These are phyloP conservation scores for Anthoscopus minutus DNA, from an alignment of 2,113 vertebrate species.

Conservation along the genomic window DNA sequence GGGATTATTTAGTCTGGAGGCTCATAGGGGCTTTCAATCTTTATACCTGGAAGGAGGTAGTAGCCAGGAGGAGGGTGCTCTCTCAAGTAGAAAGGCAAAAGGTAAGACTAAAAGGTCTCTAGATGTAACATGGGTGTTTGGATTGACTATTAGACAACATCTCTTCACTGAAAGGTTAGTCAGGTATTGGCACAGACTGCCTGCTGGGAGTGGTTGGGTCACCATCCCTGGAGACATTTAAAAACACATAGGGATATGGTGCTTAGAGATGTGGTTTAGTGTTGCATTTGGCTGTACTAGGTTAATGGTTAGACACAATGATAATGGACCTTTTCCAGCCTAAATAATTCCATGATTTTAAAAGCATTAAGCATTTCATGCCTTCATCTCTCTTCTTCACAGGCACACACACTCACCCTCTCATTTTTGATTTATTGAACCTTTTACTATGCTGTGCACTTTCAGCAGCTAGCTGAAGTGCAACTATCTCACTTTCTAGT, in stretches of 20 bases:
- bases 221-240: background rate
- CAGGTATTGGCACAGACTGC: background rate
- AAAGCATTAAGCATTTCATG: background rate
- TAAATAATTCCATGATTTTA: background rate
- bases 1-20: background rate
- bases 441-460: background rate
- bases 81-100: background rate
- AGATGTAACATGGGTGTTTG: background rate
- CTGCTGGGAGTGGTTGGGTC: background rate
- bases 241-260: background rate
- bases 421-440: background rate
- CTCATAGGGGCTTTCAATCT: rapidly evolving
- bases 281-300: background rate
- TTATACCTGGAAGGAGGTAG: background rate
- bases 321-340: background rate
- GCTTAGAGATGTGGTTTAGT: background rate
- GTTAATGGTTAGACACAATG: background rate
- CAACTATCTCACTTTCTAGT: background rate
- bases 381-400: background rate
- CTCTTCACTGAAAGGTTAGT: background rate
- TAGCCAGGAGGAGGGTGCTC: background rate
- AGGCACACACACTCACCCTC: too few species aligned
- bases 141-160: background rate
- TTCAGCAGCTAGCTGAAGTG: background rate
- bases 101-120: background rate